A percentile compares a stretch with the other conserved stretches of the same genome.
Evolutionary conservation across 2,113 vertebrate genomes (phyloP).

Genomic region (Chrysemys picta): DNA sequence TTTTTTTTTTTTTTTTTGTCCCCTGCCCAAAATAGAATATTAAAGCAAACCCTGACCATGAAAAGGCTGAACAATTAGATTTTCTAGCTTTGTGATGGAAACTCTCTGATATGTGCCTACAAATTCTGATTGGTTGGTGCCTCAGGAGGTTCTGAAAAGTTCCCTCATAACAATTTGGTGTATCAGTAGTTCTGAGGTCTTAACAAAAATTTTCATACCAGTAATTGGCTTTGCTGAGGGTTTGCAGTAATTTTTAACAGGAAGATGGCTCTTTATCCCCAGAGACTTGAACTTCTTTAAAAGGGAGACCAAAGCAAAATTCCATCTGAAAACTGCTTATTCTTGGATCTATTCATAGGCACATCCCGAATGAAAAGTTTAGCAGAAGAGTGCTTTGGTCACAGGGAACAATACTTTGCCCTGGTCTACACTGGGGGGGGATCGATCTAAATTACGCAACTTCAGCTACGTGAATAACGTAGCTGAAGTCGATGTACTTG

Average conservation of each 20-base stretch:
- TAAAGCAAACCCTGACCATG: neutral
- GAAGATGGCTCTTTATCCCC: neutral
- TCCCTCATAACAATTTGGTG: neutral
- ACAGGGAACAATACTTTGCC: neutral
- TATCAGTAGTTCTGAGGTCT: neutral
- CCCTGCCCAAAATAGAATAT: neutral
- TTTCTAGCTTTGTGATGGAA: neutral
- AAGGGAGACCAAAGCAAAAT: neutral
- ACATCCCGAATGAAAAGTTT: neutral
- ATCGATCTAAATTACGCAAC: too few relatives aligned
- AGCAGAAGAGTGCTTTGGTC: neutral
- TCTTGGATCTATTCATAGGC: neutral
- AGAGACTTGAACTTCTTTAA: neutral
- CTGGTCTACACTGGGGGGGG: too few relatives aligned
- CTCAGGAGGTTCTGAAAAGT: neutral
- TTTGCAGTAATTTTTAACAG: neutral
- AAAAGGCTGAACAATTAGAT: neutral
- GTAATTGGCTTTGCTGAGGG: neutral
- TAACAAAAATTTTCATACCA: neutral
- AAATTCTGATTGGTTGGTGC: neutral
- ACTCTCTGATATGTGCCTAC: neutral
- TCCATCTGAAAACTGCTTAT: neutral
- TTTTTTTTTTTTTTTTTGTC: neutral
- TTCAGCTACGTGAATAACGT: too few relatives aligned
- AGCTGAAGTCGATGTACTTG: too few relatives aligned